These are phyloP conservation scores for Etheostoma perlongum DNA, from an alignment of 2,797 vertebrate species.

Conservation along the genomic window DNA sequence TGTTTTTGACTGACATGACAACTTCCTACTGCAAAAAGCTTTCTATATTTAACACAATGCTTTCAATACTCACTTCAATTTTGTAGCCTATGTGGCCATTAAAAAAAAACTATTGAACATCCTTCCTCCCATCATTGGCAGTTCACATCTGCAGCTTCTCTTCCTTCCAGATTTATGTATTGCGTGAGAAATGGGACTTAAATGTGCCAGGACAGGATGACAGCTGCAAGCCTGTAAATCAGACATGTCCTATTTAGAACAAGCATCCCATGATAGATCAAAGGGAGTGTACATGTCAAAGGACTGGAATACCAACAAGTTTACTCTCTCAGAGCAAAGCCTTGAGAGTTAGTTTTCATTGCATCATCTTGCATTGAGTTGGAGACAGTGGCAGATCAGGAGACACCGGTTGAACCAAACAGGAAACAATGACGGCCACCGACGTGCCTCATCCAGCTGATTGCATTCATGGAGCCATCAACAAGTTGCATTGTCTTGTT, in stretches of 20 bases:
- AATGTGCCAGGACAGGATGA: constrained; percentile 25
- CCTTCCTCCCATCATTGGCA: background rate
- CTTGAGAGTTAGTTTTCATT: constrained; percentile 8
- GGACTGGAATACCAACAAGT: constrained; percentile 18
- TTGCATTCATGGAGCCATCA: constrained; percentile 28
- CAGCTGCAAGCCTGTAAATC: constrained; percentile 34
- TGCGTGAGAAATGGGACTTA: constrained; percentile 33
- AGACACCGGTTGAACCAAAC: constrained; percentile 31
- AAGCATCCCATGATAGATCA: constrained; percentile 19
- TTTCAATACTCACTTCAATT: background rate
- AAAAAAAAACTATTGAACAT: constrained; percentile 29
- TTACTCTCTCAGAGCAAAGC: background rate
- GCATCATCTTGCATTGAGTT: constrained; percentile 29
- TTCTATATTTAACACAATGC: too few relatives aligned
- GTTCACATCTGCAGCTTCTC: background rate
- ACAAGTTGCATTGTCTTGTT: constrained; percentile 1
- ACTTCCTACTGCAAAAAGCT: background rate
- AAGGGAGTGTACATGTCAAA: constrained; percentile 23
- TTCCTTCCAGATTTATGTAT: constrained; percentile 13
- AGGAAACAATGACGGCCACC: constrained; percentile 43
- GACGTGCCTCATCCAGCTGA: constrained; percentile 56
- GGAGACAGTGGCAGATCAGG: constrained; percentile 32
- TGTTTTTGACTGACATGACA: background rate
- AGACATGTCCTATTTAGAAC: constrained; percentile 29
- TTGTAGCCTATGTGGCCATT: background rate